Percentiles rank a stretch among this genome's conserved stretches.
These are phyloP conservation scores for Hippasteria phrygiana DNA, from an alignment of 53 echinoderm and acorn worm species.

Conservation along the genomic window DNA sequence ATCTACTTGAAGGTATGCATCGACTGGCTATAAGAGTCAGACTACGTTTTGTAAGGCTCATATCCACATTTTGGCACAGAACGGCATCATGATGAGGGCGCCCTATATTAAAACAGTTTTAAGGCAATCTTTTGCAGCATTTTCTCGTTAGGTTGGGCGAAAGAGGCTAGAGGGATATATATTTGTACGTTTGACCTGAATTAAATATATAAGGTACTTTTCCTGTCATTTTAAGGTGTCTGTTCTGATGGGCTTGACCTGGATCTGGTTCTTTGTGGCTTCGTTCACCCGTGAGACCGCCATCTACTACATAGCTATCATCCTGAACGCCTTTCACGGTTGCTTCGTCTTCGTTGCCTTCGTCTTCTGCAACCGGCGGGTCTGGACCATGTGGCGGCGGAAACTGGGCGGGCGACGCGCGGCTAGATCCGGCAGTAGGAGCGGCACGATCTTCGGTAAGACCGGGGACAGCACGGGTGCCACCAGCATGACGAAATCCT, in stretches of 20 bases:
- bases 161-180: too few species aligned
- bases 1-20: slow-evolving; percentile 48
- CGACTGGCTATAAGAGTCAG: too few species aligned
- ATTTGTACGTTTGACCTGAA: too few species aligned
- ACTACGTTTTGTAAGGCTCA: too few species aligned
- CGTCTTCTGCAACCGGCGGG: slow-evolving; percentile 52
- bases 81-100: too few species aligned
- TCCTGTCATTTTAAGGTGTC: slow-evolving; percentile 44
- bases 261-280: slow-evolving; percentile 62
- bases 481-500: slow-evolving; percentile 10
- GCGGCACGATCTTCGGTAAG: not conserved
- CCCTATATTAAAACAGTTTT: too few species aligned
- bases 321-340: slow-evolving; percentile 57
- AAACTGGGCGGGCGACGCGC: not conserved
- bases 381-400: slow-evolving; percentile 51
- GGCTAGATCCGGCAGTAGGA: not conserved
- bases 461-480: not conserved
- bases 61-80: too few species aligned
- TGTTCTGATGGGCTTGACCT: slow-evolving; percentile 62
- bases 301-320: slow-evolving; percentile 33
- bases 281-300: slow-evolving; percentile 30
- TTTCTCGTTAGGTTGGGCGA: too few species aligned
- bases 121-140: too few species aligned
- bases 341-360: slow-evolving; percentile 41
- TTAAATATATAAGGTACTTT: too few species aligned